phyloP scores from a whole-genome alignment of 2,888 invertebrate species.

The Cryptosula pallasiana region DNA sequence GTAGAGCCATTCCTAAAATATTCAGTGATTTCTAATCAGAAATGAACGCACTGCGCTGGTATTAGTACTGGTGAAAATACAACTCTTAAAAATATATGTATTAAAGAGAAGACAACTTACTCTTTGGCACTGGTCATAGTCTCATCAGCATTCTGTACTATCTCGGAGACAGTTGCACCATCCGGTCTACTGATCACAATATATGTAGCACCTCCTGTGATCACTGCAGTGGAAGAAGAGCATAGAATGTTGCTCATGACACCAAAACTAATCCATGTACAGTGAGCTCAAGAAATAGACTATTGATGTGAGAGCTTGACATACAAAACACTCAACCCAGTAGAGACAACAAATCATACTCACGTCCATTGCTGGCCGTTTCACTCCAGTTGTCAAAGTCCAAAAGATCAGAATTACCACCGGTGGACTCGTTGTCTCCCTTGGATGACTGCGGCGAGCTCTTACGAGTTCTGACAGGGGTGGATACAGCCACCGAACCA shows the following conservation, averaged over 20 bases:
- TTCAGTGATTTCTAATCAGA: too few relatives aligned
- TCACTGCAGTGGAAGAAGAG: neutral
- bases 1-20: too few relatives aligned
- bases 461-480: neutral
- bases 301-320: too few relatives aligned
- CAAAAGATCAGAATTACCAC: neutral
- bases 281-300: too few relatives aligned
- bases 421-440: slow-evolving; percentile 8
- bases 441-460: neutral
- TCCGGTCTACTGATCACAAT: slow-evolving; percentile 12
- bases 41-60: too few relatives aligned
- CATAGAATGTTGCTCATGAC: too few relatives aligned
- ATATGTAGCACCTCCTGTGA: slow-evolving; percentile 15
- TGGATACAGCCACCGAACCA: neutral
- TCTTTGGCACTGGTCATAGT: slow-evolving; percentile 15
- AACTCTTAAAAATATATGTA: too few relatives aligned
- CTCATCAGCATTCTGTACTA: slow-evolving; percentile 20
- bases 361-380: neutral
- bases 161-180: slow-evolving; percentile 18
- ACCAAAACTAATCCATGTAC: too few relatives aligned
- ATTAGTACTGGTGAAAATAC: too few relatives aligned
- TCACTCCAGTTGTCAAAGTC: slow-evolving; percentile 24
- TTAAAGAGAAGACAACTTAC: too few relatives aligned
- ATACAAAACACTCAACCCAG: too few relatives aligned
- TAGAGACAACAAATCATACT: too few relatives aligned